phyloP scores from a whole-genome alignment of 2,797 vertebrate genomes.

The Sciaenops ocellatus region DNA sequence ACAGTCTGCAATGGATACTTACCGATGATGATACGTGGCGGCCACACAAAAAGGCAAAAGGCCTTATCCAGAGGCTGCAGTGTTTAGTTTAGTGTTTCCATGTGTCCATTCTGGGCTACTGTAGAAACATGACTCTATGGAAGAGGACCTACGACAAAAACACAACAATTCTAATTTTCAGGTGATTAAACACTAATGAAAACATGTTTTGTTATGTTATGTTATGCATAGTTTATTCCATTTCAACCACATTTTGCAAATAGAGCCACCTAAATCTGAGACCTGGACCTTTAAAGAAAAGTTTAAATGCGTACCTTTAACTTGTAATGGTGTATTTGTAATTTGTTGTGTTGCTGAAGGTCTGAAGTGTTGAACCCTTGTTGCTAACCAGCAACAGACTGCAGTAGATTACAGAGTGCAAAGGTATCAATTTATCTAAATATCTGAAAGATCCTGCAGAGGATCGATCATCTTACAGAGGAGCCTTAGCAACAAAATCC shows the following conservation, averaged over 20 bases:
- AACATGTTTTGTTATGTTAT: too few species aligned
- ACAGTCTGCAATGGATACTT: neutral
- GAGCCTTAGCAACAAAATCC: constrained; percentile 28
- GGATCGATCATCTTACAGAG: constrained; percentile 9
- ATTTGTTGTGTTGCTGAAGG: neutral
- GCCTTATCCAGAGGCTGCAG: too few species aligned
- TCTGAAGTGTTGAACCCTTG: neutral
- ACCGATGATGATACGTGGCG: neutral
- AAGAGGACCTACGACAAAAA: too few species aligned
- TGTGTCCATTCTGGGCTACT: too few species aligned
- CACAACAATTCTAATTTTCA: too few species aligned
- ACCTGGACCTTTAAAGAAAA: neutral
- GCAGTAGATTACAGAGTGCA: neutral
- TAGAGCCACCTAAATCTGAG: too few species aligned
- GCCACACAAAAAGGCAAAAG: too few species aligned
- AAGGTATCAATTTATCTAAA: constrained; percentile 1
- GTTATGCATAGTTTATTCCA: too few species aligned
- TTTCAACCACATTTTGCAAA: too few species aligned
- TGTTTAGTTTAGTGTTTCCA: too few species aligned
- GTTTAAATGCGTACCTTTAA: neutral
- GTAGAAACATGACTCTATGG: too few species aligned
- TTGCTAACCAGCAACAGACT: neutral
- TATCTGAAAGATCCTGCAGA: neutral
- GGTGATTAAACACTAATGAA: too few species aligned
- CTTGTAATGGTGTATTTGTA: neutral